Evolutionary conservation across 92 coral and sea anemone genomes (phyloP), one percentile per base, ranked within the genome.

Genomic region (Paragorgia papillata): DNA sequence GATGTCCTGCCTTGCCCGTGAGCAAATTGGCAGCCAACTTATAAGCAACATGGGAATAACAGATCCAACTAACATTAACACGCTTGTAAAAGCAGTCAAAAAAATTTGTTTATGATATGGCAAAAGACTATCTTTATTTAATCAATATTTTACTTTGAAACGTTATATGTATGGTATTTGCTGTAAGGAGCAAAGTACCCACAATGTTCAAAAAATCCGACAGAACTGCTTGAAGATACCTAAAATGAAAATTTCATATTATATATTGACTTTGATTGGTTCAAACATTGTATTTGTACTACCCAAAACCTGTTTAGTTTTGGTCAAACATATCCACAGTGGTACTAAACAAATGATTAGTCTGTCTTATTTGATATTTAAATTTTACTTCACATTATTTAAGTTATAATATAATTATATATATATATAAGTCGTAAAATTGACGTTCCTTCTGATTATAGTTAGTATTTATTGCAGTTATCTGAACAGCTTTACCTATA

Each of bases 21-120:
- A 83, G 3, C 28, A 60, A 40, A 33, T 84, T 17, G 77, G 84
- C 44, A 44, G 30, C 31, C 64, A 66, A 54, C 79, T 84, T 20
- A 75, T 84, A 9, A 62, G 80, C 27, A 83, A 83, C 25, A 84
- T 84, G 84, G 88, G 81, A n/a, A 84, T 84, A 35, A 59, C 24
- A 9, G 63, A 54, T 10, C 28, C 59, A 44, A 29, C 40, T 20
- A 79, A 73, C 54, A 65, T 63, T 43, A 66, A 74, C 14, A 37
- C 41, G 43, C 37, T 82, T 33, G 26, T 73, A 30, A 51, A 74
- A n/a, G 86, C 86, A 29, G 69, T 73, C n/a, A 17, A 73, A 50
- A 32, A 64, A 55, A 10, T 59, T 15, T 1, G 4, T 59, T 59
- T 15, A 59, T 59, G 25, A 59, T 14, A 24, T 15, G 15, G 1